phyloP scores from a whole-genome alignment of 2,888 invertebrate species.

The Amphipoea lucens region DNA sequence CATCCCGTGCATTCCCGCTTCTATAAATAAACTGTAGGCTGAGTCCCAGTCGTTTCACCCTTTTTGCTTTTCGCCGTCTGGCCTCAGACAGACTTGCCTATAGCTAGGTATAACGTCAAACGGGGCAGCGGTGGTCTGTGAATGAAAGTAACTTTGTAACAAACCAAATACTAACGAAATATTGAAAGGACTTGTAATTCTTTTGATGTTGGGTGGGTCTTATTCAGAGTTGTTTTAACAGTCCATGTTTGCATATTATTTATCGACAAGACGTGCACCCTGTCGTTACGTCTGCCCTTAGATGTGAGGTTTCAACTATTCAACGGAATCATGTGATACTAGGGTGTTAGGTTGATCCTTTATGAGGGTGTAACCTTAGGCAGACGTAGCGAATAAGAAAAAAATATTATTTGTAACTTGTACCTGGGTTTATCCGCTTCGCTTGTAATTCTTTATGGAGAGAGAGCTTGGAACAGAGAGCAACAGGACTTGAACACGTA shows the following conservation, averaged over 20 bases:
- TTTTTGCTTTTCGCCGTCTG: constrained; percentile 64
- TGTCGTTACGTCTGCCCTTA: too few species aligned
- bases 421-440: too few species aligned
- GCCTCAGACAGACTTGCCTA: constrained; percentile 7
- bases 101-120: constrained; percentile 35
- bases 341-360: too few species aligned
- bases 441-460: too few species aligned
- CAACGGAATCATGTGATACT: too few species aligned
- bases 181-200: background rate
- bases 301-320: too few species aligned
- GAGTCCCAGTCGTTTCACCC: constrained; percentile 49
- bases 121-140: background rate
- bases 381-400: too few species aligned
- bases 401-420: too few species aligned
- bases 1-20: constrained; percentile 60
- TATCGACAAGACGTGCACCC: background rate
- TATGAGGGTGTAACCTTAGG: too few species aligned
- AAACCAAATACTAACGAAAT: background rate
- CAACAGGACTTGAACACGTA: too few species aligned
- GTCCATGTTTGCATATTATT: background rate
- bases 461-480: too few species aligned
- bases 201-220: background rate
- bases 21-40: constrained; percentile 64
- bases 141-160: background rate
- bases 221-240: background rate